These are phyloP conservation scores for Ciconia nigra DNA, from an alignment of 2,797 vertebrate species.

Conservation along the genomic window DNA sequence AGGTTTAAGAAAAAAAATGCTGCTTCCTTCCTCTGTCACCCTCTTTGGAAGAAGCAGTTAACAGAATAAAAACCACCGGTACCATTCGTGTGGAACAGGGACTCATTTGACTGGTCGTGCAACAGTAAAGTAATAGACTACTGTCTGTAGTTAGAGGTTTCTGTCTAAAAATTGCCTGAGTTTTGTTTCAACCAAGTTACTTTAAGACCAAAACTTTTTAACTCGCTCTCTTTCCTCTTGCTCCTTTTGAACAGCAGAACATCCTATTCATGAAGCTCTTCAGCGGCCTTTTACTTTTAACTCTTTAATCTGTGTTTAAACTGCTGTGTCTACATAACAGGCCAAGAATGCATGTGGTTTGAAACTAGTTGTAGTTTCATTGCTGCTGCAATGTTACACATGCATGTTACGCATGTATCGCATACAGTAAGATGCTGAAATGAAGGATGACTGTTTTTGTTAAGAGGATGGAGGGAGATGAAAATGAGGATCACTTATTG, in stretches of 20 bases:
- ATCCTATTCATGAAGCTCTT: background rate
- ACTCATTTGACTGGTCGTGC: background rate
- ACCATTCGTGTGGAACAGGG: background rate
- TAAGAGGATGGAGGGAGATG: background rate
- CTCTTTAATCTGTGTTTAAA: background rate
- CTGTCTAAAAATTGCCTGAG: background rate
- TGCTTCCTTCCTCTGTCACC: background rate
- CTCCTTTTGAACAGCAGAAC: background rate
- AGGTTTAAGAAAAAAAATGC: background rate
- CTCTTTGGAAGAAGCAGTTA: background rate
- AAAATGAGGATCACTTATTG: background rate
- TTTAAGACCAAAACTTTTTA: background rate
- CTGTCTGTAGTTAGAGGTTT: background rate
- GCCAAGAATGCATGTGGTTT: background rate
- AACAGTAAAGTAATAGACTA: background rate
- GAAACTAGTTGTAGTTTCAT: background rate
- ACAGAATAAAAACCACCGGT: accelerated
- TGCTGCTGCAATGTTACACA: background rate
- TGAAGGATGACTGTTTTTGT: background rate
- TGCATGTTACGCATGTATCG: background rate
- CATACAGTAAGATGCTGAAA: background rate
- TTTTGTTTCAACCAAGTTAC: background rate
- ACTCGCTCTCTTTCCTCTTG: background rate
- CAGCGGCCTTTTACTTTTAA: background rate
- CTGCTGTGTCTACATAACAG: background rate